Evolutionary conservation across 1,140 invertebrate genomes (phyloP).

Genomic region (Diachasmimorpha longicaudata): DNA sequence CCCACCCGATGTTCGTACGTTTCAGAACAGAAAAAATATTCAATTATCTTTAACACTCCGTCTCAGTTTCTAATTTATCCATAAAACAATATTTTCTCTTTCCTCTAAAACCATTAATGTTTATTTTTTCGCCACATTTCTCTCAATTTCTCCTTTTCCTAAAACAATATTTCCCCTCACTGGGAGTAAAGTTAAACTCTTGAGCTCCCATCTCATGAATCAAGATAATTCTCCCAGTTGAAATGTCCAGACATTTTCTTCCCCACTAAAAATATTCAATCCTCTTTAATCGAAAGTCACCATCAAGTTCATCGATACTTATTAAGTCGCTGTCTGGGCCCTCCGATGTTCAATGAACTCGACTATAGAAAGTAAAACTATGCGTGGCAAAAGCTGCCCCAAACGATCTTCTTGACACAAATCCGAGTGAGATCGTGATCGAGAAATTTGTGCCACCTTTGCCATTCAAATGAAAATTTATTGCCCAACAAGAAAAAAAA

Average conservation of each 20-base stretch:
- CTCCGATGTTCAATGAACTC: neutral
- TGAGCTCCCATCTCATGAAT: no score
- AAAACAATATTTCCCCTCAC: neutral
- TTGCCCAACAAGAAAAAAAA: neutral
- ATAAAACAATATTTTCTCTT: neutral
- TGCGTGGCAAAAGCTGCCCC: neutral
- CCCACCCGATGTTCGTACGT: no score
- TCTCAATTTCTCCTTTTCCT: neutral
- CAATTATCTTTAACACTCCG: neutral
- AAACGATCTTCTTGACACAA: slow-evolving; percentile 7
- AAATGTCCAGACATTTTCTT: no score
- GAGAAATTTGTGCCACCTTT: neutral
- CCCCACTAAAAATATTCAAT: no score
- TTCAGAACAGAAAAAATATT: no score
- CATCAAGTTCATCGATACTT: neutral
- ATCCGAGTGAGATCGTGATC: slow-evolving; percentile 6
- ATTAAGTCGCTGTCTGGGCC: neutral
- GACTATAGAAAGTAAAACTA: slow-evolving; percentile 18
- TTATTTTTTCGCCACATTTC: neutral
- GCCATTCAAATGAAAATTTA: neutral
- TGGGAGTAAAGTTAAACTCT: no score
- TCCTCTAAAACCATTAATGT: neutral
- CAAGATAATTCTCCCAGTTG: no score
- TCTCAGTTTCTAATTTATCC: neutral
- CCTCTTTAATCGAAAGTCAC: neutral